phyloP scores from a whole-genome alignment of 2,113 vertebrate genomes.

The Muntiacus muntjak region DNA sequence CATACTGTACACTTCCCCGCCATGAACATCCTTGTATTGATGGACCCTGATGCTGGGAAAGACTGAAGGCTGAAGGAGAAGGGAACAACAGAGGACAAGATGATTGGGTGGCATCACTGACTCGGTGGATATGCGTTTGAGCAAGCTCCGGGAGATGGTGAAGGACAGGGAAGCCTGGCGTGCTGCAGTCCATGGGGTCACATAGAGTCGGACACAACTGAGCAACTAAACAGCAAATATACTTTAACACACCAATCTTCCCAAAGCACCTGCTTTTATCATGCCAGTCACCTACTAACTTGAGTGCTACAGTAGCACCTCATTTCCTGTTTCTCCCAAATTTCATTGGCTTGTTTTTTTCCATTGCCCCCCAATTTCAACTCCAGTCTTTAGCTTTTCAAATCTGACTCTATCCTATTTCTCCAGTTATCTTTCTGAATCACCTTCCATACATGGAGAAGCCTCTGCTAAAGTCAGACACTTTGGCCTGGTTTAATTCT shows the following conservation, averaged over 20 bases:
- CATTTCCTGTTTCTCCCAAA: background rate
- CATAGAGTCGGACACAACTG: background rate
- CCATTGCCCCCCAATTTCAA: background rate
- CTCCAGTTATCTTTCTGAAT: background rate
- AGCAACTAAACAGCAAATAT: background rate
- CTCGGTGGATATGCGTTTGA: background rate
- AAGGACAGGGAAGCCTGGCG: background rate
- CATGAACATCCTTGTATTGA: background rate
- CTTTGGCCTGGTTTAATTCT: background rate
- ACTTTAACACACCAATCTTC: background rate
- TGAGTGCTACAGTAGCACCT: background rate
- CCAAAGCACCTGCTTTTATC: background rate
- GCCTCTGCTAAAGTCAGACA: background rate
- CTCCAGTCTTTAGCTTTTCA: background rate
- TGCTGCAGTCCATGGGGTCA: background rate
- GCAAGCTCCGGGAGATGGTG: background rate
- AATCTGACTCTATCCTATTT: background rate
- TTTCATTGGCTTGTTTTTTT: background rate
- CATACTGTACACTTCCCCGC: background rate
- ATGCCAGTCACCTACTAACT: background rate
- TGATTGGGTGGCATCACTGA: background rate
- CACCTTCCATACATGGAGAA: background rate
- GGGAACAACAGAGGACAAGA: background rate
- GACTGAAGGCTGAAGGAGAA: background rate
- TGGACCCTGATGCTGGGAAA: background rate